These are phyloP conservation scores for Brachycybe producta DNA, from an alignment of 2,888 invertebrate species.

Conservation along the genomic window DNA sequence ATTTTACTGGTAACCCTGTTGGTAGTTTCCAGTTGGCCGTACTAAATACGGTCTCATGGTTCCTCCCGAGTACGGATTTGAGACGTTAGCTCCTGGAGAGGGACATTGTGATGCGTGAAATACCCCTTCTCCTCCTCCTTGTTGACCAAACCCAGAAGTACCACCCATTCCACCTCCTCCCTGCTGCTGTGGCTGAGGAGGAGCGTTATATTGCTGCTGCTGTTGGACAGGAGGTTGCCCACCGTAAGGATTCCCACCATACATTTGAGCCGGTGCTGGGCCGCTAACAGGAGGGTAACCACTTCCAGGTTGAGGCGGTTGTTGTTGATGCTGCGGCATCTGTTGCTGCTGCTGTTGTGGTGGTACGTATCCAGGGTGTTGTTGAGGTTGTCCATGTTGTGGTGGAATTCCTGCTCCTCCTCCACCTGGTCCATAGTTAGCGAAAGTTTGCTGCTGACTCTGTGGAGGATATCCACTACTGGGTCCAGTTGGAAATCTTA, in stretches of 20 bases:
- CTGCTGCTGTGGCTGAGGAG: neutral
- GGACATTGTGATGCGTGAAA: too few species aligned
- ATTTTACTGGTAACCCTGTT: constrained; percentile 8
- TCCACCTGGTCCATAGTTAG: neutral
- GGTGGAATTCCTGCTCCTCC: constrained; percentile 15
- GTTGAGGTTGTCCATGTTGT: constrained; percentile 17
- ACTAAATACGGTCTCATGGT: neutral
- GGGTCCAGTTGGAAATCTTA: too few species aligned
- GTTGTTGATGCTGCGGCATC: constrained; percentile 15
- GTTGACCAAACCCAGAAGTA: too few species aligned
- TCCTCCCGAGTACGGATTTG: constrained; percentile 6
- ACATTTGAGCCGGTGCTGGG: neutral
- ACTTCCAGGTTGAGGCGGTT: constrained; percentile 13
- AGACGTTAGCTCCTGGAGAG: neutral
- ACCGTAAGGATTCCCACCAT: neutral
- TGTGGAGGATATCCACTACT: constrained; percentile 4
- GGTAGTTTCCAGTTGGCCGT: constrained; percentile 5
- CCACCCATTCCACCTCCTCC: too few species aligned
- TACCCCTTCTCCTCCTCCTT: too few species aligned
- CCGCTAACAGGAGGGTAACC: neutral
- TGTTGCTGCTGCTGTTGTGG: constrained; percentile 17
- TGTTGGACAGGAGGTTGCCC: neutral
- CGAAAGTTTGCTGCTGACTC: constrained; percentile 14
- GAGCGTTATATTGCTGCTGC: constrained; percentile 4
- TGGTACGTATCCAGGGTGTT: constrained; percentile 2